These are phyloP conservation scores for Gryllus bimaculatus DNA, from an alignment of 1,140 invertebrate genomes.

Conservation along the genomic window DNA sequence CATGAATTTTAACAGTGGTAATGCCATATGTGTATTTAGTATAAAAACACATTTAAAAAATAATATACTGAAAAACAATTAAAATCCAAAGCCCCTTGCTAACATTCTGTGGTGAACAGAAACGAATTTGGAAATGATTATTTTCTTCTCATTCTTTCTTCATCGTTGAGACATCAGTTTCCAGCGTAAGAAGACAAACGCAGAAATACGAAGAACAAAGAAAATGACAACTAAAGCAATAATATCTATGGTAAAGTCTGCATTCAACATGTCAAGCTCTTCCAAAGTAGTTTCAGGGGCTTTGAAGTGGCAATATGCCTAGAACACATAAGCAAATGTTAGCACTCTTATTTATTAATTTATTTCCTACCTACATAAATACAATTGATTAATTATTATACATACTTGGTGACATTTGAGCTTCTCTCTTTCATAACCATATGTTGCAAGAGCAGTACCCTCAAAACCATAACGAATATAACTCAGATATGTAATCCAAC, in stretches of 20 bases:
- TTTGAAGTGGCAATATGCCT: constrained; percentile 82
- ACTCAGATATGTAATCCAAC: constrained; percentile 92
- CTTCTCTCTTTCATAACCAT: constrained; percentile 72
- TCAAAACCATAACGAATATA: constrained; percentile 95
- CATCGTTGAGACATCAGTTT: constrained; percentile 65
- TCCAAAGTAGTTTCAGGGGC: constrained; percentile 81
- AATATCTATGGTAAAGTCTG: constrained; percentile 67
- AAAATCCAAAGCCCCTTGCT: too few relatives aligned
- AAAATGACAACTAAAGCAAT: constrained; percentile 81
- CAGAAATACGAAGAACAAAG: constrained; percentile 71
- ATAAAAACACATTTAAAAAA: too few relatives aligned
- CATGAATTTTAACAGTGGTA: too few relatives aligned
- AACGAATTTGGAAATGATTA: background rate
- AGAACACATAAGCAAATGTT: constrained; percentile 11
- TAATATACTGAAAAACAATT: too few relatives aligned
- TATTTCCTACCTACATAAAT: too few relatives aligned
- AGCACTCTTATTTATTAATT: too few relatives aligned
- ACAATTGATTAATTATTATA: background rate
- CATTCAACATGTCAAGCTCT: constrained; percentile 72
- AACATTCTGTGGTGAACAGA: too few relatives aligned
- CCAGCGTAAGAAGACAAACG: constrained; percentile 87
- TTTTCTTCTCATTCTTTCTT: background rate
- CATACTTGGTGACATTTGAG: constrained; percentile 62
- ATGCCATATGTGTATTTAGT: too few relatives aligned
- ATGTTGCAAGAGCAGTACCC: constrained; percentile 86